Evolutionary conservation across 2,888 invertebrate genomes (phyloP).

Genomic region (Bugula neritina): DNA sequence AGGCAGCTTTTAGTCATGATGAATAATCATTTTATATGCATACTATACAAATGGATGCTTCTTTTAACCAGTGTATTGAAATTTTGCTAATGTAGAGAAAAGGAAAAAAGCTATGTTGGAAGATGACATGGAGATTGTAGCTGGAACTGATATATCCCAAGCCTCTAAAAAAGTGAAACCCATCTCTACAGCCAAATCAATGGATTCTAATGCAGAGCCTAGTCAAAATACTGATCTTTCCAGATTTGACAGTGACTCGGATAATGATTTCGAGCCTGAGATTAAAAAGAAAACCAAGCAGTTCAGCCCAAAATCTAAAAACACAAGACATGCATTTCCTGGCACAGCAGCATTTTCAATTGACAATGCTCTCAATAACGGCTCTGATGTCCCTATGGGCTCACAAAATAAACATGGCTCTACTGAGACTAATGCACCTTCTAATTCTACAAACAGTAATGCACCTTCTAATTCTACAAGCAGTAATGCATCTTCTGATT

Average conservation of each 20-base stretch:
- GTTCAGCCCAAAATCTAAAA: neutral
- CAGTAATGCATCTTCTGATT: too few species aligned
- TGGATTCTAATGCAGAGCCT: neutral
- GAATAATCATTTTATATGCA: too few species aligned
- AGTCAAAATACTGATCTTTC: neutral
- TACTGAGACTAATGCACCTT: too few species aligned
- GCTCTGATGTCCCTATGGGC: too few species aligned
- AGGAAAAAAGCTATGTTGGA: neutral
- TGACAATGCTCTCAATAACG: too few species aligned
- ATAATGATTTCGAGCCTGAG: neutral
- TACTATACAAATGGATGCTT: too few species aligned
- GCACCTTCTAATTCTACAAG: too few species aligned
- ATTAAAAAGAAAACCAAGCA: neutral
- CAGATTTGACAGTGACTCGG: slow-evolving; percentile 19
- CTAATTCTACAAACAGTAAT: too few species aligned
- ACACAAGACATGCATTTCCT: neutral
- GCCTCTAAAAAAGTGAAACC: neutral
- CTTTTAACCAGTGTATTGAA: too few species aligned
- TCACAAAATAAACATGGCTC: too few species aligned
- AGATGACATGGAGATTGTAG: slow-evolving; percentile 19
- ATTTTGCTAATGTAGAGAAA: neutral
- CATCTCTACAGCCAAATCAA: neutral
- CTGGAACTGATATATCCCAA: neutral
- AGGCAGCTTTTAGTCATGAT: too few species aligned
- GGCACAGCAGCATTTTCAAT: slow-evolving; percentile 17